Conservation (phyloP, 2,888 invertebrate species). For the Cynaeus angustus region DNA sequence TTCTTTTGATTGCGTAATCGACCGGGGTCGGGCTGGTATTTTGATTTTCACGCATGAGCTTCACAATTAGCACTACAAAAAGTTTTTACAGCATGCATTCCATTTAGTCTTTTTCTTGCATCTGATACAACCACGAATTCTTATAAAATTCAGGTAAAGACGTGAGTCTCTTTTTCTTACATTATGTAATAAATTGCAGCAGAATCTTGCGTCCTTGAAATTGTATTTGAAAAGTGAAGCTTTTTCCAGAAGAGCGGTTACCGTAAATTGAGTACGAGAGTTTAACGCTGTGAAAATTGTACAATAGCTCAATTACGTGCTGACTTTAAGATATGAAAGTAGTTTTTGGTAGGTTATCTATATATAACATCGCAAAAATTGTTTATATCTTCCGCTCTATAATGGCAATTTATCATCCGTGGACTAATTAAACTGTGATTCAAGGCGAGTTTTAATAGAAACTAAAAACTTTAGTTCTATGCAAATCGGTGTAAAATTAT, state of each 20-base stretch:
- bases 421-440: too few relatives aligned
- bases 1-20: conserved; percentile 47
- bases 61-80: conserved; percentile 38
- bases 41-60: conserved; percentile 46
- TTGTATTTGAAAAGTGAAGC: background rate
- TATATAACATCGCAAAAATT: too few relatives aligned
- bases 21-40: conserved; percentile 37
- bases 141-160: conserved; percentile 20
- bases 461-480: too few relatives aligned
- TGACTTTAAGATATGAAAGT: too few relatives aligned
- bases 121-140: conserved; percentile 16
- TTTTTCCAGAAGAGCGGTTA: background rate
- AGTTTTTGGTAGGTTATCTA: too few relatives aligned
- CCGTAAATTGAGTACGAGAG: background rate
- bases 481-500: too few relatives aligned
- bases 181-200: conserved; percentile 11
- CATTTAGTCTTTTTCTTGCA: conserved; percentile 20
- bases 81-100: conserved; percentile 18
- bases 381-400: too few relatives aligned
- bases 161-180: conserved; percentile 7
- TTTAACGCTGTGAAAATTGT: background rate
- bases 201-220: conserved; percentile 1
- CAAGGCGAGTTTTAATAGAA: too few relatives aligned
- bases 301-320: too few relatives aligned
- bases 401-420: too few relatives aligned